phyloP scores from a whole-genome alignment of 2,797 vertebrate species.

The Echeneis naucrates region DNA sequence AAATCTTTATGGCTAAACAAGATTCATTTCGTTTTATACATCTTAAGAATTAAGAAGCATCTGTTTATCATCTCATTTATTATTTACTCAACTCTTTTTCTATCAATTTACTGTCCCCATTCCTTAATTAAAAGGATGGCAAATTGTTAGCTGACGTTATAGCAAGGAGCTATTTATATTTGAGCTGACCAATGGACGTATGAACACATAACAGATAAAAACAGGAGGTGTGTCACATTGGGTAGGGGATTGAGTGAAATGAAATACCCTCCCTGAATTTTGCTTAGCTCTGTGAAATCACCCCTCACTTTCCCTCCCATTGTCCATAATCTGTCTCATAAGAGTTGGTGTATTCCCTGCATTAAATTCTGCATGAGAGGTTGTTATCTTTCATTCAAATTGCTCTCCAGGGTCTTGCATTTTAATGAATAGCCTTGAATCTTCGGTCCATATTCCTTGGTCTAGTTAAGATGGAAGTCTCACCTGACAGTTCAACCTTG shows the following conservation, averaged over 20 bases:
- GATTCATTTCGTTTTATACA: too few species aligned
- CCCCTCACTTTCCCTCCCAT: conserved; percentile 22
- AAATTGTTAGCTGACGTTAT: conserved; percentile 8
- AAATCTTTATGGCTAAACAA: too few species aligned
- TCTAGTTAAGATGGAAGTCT: conserved; percentile 52
- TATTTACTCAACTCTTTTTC: neutral
- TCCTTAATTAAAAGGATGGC: neutral
- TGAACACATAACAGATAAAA: conserved; percentile 13
- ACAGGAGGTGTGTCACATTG: conserved; percentile 5
- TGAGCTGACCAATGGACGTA: neutral
- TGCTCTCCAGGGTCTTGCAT: conserved; percentile 54
- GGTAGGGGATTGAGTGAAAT: neutral
- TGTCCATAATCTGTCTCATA: conserved; percentile 59
- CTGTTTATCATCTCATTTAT: neutral
- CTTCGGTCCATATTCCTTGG: conserved; percentile 46
- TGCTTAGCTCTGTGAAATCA: conserved; percentile 39
- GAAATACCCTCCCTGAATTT: conserved; percentile 28
- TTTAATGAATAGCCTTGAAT: conserved; percentile 67
- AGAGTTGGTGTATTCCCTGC: conserved; percentile 46
- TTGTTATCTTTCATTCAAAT: conserved; percentile 63
- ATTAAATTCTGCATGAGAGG: conserved; percentile 56
- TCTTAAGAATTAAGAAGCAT: too few species aligned
- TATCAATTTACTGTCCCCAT: neutral
- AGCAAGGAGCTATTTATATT: conserved; percentile 14
- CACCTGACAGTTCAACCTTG: conserved; percentile 46